Evolutionary conservation across 2,797 vertebrate species (phyloP).

Genomic region (Gallinago solitaria): DNA sequence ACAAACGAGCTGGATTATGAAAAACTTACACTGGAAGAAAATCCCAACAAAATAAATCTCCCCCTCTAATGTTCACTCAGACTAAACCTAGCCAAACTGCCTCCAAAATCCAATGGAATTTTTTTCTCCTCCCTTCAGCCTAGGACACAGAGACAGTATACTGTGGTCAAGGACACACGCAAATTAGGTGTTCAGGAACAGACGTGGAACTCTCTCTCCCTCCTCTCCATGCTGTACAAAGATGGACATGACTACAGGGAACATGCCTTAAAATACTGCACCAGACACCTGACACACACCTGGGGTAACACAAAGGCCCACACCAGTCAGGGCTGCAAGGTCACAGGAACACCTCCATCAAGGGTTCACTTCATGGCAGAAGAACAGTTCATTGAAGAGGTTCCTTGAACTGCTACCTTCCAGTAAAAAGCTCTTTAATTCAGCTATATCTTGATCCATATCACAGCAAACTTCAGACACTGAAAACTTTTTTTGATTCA

Average conservation of each 20-base stretch:
- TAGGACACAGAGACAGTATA: neutral
- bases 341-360: neutral
- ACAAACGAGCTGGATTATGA: neutral
- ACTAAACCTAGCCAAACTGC: neutral
- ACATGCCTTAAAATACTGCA: neutral
- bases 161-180: neutral
- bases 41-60: neutral
- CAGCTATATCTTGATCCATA: neutral
- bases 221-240: neutral
- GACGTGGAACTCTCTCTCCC: neutral
- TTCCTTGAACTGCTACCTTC: neutral
- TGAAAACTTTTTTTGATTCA: neutral
- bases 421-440: neutral
- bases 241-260: neutral
- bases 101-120: neutral
- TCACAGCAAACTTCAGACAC: neutral
- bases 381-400: neutral
- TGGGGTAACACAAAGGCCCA: neutral
- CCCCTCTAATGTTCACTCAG: neutral
- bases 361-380: neutral
- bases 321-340: neutral
- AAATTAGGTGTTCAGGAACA: neutral
- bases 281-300: neutral
- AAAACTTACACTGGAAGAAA: neutral
- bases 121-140: neutral